A percentile compares a stretch with the other conserved stretches of the same genome.
phyloP scores from a whole-genome alignment of 2,797 vertebrate species.

The Neopelma chrysocephalum region DNA sequence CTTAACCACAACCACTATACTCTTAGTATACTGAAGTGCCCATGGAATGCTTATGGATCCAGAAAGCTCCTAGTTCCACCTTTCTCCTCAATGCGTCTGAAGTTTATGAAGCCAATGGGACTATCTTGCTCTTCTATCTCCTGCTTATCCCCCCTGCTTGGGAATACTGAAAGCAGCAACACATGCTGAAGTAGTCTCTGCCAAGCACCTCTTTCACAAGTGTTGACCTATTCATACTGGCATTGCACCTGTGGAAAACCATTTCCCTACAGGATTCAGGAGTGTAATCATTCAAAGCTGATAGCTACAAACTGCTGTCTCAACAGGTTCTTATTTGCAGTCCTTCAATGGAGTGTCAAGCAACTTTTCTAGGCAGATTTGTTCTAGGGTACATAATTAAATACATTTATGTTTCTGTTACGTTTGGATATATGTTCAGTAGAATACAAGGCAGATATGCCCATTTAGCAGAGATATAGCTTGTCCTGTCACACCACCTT shows the following conservation, averaged over 20 bases:
- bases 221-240: not conserved
- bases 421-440: not conserved
- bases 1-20: not conserved
- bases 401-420: not conserved
- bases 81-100: not conserved
- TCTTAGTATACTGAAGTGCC: not conserved
- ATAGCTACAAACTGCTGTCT: conserved; percentile 1
- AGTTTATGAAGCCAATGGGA: not conserved
- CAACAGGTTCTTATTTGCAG: not conserved
- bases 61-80: not conserved
- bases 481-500: not conserved
- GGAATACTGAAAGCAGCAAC: not conserved
- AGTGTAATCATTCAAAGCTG: not conserved
- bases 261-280: not conserved
- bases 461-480: not conserved
- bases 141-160: not conserved
- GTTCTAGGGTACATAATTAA: not conserved
- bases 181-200: not conserved
- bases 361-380: not conserved
- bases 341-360: not conserved
- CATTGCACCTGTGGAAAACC: conserved; percentile 5
- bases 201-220: not conserved
- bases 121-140: not conserved
- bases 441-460: not conserved
- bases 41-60: not conserved